These are phyloP conservation scores for Elanoides forficatus DNA, from an alignment of 2,113 vertebrate genomes.

Conservation along the genomic window DNA sequence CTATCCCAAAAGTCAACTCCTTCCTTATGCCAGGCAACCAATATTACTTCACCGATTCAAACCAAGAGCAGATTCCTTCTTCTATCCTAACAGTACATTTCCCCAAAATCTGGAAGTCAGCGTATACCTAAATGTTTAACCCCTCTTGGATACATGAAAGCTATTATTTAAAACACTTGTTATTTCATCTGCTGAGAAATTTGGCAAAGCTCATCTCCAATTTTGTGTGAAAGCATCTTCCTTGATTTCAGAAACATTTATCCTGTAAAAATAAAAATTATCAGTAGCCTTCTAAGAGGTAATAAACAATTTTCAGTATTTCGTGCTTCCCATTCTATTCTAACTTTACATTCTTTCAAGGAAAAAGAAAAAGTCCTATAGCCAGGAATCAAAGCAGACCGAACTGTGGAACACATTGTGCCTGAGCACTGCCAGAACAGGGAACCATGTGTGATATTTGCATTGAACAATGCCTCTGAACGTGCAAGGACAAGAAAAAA, in stretches of 20 bases:
- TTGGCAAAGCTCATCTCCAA: neutral
- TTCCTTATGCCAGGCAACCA: neutral
- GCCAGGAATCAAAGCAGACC: neutral
- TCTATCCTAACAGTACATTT: neutral
- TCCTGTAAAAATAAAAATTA: neutral
- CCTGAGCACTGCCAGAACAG: neutral
- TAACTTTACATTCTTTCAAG: neutral
- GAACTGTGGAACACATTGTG: fast-evolving
- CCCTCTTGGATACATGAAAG: neutral
- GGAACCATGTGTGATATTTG: fast-evolving
- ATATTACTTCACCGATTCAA: neutral
- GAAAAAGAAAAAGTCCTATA: neutral
- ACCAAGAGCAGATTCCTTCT: neutral
- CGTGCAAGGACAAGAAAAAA: neutral
- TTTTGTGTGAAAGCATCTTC: neutral
- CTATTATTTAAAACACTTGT: neutral
- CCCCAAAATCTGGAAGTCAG: neutral
- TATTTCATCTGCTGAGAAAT: neutral
- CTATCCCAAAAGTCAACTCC: neutral
- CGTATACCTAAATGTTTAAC: neutral
- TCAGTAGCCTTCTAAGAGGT: neutral
- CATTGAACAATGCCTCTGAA: neutral
- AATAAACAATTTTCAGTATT: neutral
- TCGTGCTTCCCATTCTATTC: neutral
- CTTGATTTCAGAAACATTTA: neutral